These are phyloP conservation scores for Microcebus lehilahytsara DNA, from an alignment of 2,113 vertebrate genomes.

Conservation along the genomic window DNA sequence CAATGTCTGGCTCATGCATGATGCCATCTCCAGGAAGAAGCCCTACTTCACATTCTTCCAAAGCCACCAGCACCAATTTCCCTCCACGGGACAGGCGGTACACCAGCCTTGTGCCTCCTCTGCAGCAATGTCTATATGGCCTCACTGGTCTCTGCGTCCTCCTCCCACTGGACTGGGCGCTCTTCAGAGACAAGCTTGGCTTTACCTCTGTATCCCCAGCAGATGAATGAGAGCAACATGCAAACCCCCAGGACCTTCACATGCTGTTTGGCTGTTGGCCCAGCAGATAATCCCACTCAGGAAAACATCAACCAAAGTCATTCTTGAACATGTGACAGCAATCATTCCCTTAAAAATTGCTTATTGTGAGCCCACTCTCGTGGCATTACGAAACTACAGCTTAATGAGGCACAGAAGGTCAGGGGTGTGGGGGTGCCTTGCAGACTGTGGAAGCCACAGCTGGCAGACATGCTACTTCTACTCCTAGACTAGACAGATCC, in stretches of 20 bases:
- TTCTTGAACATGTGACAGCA: background rate
- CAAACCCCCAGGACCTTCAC: background rate
- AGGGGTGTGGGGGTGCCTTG: background rate
- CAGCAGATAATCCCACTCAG: background rate
- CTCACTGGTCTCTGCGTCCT: background rate
- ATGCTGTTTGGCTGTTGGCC: background rate
- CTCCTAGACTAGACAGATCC: background rate
- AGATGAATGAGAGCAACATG: background rate
- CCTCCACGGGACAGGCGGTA: background rate
- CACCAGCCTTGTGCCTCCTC: background rate
- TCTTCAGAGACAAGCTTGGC: background rate
- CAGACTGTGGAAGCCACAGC: background rate
- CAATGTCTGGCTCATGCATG: background rate
- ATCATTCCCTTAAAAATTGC: background rate
- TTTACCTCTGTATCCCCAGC: background rate
- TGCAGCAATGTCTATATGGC: background rate
- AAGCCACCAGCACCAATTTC: background rate
- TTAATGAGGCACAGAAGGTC: background rate
- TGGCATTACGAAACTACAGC: background rate
- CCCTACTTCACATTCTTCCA: background rate
- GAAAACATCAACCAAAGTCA: background rate
- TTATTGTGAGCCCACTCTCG: background rate
- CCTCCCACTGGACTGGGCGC: background rate
- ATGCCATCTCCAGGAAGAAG: background rate
- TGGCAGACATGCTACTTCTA: background rate